phyloP scores from a whole-genome alignment of 2,797 vertebrate species.

The Geotrypetes seraphini region DNA sequence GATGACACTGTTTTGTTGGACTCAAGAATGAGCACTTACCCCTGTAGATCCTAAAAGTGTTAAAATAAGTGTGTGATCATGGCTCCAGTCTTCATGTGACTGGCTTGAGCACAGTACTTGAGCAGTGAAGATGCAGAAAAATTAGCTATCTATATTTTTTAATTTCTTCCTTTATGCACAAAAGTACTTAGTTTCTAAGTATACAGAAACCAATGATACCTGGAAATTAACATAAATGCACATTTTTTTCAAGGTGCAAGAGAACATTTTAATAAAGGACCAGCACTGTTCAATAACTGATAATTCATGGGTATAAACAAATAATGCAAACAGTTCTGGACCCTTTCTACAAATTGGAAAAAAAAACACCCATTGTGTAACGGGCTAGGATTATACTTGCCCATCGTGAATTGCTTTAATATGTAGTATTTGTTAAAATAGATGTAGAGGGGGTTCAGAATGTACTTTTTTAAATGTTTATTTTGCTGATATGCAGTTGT shows the following conservation, averaged over 20 bases:
- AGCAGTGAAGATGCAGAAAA: no score
- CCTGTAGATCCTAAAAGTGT: not conserved
- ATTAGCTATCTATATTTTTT: no score
- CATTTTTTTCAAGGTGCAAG: constrained; percentile 37
- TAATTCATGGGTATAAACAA: constrained; percentile 17
- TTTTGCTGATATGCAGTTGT: constrained; percentile 51
- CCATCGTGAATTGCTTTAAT: constrained; percentile 41
- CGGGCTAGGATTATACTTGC: constrained; percentile 17
- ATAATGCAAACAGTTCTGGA: constrained; percentile 10
- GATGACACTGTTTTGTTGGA: not conserved
- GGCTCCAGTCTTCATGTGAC: no score
- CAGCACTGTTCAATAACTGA: constrained; percentile 21
- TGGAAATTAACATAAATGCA: constrained; percentile 39
- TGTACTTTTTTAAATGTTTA: constrained; percentile 27
- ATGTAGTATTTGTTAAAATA: constrained; percentile 19
- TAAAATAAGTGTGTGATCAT: constrained; percentile 9
- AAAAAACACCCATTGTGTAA: constrained; percentile 15
- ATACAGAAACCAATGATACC: no score
- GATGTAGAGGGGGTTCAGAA: constrained; percentile 30
- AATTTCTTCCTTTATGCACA: no score
- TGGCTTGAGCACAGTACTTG: no score
- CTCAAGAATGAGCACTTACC: not conserved
- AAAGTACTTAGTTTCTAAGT: no score
- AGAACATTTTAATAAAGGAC: constrained; percentile 45
- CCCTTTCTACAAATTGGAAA: constrained; percentile 12